Evolutionary conservation across 2,797 vertebrate genomes (phyloP).

Genomic region (Paratrypauchen microcephalus): DNA sequence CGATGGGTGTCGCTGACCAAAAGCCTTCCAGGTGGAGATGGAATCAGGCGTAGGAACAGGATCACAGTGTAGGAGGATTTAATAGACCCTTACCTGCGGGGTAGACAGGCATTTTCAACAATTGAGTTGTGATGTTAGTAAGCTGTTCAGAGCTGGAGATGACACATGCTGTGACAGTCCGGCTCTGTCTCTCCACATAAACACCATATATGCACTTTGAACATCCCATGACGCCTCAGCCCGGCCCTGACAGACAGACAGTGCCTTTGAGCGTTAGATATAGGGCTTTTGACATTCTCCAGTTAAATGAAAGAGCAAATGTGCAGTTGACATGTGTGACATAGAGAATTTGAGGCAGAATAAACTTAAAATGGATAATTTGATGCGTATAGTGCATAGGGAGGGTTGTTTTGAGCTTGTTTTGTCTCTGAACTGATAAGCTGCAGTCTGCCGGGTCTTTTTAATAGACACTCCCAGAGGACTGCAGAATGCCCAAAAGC

Average conservation of each 20-base stretch:
- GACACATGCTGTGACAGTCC: slow-evolving; percentile 70
- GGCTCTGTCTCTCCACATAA: slow-evolving; percentile 59
- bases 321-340: slow-evolving; percentile 37
- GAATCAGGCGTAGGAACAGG: slow-evolving; percentile 68
- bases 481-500: slow-evolving; percentile 41
- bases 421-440: slow-evolving; percentile 39
- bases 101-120: slow-evolving; percentile 72
- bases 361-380: slow-evolving; percentile 19
- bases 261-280: slow-evolving; percentile 35
- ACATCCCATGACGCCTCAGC: slow-evolving; percentile 29
- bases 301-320: slow-evolving; percentile 38
- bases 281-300: slow-evolving; percentile 54
- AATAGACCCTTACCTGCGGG: slow-evolving; percentile 75
- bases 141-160: slow-evolving; percentile 65
- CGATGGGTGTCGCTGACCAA: slow-evolving; percentile 58
- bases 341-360: slow-evolving; percentile 14
- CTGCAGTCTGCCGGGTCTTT: slow-evolving; percentile 50
- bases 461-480: slow-evolving; percentile 57
- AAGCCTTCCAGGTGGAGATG: slow-evolving; percentile 66
- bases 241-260: slow-evolving; percentile 22
- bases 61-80: slow-evolving; percentile 72
- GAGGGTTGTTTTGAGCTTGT: slow-evolving; percentile 35
- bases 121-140: slow-evolving; percentile 75
- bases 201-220: slow-evolving; percentile 50
- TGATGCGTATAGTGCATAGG: slow-evolving; percentile 37